These are phyloP conservation scores for Phortica variegata DNA, from an alignment of 1,140 invertebrate species.

Conservation along the genomic window DNA sequence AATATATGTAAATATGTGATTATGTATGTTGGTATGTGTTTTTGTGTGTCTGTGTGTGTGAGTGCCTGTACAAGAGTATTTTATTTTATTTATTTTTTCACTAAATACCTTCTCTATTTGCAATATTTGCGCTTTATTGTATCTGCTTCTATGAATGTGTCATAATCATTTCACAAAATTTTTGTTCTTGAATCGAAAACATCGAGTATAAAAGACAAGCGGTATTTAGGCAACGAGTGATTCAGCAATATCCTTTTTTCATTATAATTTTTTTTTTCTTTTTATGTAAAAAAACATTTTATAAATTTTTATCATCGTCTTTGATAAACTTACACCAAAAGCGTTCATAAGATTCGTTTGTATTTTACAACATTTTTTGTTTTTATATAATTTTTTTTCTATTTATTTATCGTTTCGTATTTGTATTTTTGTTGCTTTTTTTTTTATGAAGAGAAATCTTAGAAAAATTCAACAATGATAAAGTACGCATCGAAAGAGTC, in stretches of 20 bases:
- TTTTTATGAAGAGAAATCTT: too few species aligned
- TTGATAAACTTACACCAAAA: slow-evolving; percentile 50
- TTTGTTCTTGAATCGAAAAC: too few species aligned
- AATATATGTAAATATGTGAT: slow-evolving; percentile 19
- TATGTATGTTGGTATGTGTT: neutral
- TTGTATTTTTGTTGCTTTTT: too few species aligned
- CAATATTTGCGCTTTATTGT: too few species aligned
- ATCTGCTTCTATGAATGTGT: too few species aligned
- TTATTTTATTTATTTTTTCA: slow-evolving; percentile 17
- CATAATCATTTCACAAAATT: too few species aligned
- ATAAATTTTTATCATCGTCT: slow-evolving; percentile 37
- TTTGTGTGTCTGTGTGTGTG: slow-evolving; percentile 21
- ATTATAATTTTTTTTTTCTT: slow-evolving; percentile 13
- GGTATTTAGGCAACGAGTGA: slow-evolving; percentile 57
- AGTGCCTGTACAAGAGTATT: too few species aligned
- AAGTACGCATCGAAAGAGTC: too few species aligned
- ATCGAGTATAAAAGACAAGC: slow-evolving; percentile 57
- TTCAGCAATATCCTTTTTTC: slow-evolving; percentile 56
- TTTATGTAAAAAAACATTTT: slow-evolving; percentile 49
- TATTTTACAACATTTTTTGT: slow-evolving; percentile 13
- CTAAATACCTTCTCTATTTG: too few species aligned
- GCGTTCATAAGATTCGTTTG: slow-evolving; percentile 57
- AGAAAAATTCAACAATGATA: too few species aligned
- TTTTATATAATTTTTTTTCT: slow-evolving; percentile 17
- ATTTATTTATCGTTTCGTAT: too few species aligned